phyloP scores from a whole-genome alignment of 2,113 vertebrate species.

The Saimiri boliviensis region DNA sequence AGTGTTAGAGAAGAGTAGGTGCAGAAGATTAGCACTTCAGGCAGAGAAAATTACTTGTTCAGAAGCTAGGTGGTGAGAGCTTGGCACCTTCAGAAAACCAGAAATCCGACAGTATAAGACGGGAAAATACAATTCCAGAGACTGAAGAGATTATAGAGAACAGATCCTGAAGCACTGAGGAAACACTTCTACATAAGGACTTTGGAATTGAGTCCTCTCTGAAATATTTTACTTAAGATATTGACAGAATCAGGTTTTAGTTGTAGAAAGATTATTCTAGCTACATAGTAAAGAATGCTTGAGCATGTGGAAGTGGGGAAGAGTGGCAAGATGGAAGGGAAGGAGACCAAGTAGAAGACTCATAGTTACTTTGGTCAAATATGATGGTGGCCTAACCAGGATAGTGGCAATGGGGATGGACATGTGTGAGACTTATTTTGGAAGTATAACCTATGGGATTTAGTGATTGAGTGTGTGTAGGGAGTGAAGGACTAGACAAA shows the following conservation, averaged over 20 bases:
- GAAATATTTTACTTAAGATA: conserved; percentile 34
- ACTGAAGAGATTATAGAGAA: not conserved
- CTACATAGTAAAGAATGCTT: not conserved
- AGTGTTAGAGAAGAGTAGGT: not conserved
- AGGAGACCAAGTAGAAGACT: not conserved
- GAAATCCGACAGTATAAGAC: not conserved
- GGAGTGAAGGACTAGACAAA: not conserved
- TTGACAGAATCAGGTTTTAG: not conserved
- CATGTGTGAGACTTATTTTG: not conserved
- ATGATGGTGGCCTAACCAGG: not conserved
- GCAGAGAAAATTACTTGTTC: not conserved
- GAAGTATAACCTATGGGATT: not conserved
- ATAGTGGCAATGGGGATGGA: not conserved
- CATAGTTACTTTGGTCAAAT: not conserved
- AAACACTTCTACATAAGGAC: not conserved
- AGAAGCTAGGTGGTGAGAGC: not conserved
- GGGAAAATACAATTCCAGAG: not conserved
- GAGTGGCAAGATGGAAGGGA: not conserved
- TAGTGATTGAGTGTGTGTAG: not conserved
- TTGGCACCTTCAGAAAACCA: not conserved
- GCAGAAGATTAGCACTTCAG: not conserved
- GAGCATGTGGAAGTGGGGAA: not conserved
- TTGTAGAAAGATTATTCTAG: conserved; percentile 11
- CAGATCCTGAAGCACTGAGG: not conserved
- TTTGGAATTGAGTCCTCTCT: not conserved